These are phyloP conservation scores for Eulemur albifrons DNA, from an alignment of 2,797 vertebrate genomes.

Conservation along the genomic window DNA sequence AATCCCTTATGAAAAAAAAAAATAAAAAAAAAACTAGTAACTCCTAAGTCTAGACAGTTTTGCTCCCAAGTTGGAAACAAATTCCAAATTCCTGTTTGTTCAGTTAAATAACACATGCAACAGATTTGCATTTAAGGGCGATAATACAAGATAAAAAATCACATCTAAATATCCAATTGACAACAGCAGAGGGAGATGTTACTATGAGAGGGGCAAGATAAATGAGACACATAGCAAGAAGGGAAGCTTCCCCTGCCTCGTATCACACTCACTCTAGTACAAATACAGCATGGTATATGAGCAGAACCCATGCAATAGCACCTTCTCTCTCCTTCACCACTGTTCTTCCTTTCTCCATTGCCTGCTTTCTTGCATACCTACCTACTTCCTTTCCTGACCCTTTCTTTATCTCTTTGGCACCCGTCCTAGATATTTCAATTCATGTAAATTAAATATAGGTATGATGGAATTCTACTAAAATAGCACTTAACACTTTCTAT, in stretches of 20 bases:
- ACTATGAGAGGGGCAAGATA: neutral
- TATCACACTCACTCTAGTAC: neutral
- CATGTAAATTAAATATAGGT: constrained; percentile 19
- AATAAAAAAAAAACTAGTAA: neutral
- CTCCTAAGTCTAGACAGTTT: neutral
- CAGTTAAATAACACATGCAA: neutral
- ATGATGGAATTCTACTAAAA: constrained; percentile 15
- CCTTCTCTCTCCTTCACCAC: neutral
- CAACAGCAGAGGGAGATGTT: neutral
- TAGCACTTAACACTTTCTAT: neutral
- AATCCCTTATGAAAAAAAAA: neutral
- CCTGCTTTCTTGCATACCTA: neutral
- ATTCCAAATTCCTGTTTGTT: neutral
- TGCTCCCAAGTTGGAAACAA: neutral
- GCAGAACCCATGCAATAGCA: no score
- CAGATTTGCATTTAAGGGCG: neutral
- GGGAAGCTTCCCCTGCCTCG: neutral
- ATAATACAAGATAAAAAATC: neutral
- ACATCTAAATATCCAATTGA: neutral
- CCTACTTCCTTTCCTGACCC: neutral
- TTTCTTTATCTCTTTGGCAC: neutral
- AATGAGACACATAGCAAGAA: neutral
- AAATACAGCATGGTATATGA: fast-evolving
- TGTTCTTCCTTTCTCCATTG: neutral
- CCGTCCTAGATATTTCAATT: neutral